Conservation (phyloP, 1,140 invertebrate genomes). For the Drosophila elegans region DNA sequence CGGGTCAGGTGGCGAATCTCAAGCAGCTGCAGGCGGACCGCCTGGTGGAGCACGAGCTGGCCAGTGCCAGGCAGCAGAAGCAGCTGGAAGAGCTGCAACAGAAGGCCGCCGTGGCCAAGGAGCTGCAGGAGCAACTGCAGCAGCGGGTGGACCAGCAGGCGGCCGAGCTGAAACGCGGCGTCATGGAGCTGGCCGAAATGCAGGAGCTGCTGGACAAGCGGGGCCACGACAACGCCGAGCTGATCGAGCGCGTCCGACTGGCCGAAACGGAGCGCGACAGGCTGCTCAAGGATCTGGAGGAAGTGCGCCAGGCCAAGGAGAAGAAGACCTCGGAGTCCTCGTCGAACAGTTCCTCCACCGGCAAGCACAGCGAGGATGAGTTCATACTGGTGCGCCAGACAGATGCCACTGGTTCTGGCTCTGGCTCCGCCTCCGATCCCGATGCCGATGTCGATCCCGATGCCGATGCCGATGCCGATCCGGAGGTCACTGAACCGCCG, state of each 20-base stretch:
- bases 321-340: conserved; percentile 81
- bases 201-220: conserved; percentile 73
- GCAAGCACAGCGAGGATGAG: conserved; percentile 82
- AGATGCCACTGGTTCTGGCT: conserved; percentile 47
- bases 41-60: conserved; percentile 66
- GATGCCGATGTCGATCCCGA: conserved; percentile 53
- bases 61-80: conserved; percentile 54
- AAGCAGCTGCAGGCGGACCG: conserved; percentile 63
- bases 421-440: conserved; percentile 39
- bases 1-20: conserved; percentile 85
- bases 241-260: conserved; percentile 68
- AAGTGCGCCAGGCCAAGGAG: conserved; percentile 57
- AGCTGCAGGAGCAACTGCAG: conserved; percentile 30
- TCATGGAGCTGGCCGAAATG: conserved; percentile 66
- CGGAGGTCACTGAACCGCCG: conserved; percentile 57
- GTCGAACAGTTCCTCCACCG: conserved; percentile 71
- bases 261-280: conserved; percentile 56
- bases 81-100: conserved; percentile 33
- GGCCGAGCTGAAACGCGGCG: conserved; percentile 49
- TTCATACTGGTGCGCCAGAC: conserved; percentile 79
- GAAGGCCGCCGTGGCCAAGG: not conserved
- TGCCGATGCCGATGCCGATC: conserved; percentile 48
- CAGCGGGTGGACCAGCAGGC: conserved; percentile 48
- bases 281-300: conserved; percentile 61
- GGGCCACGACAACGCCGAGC: conserved; percentile 56